These are phyloP conservation scores for Ophion costatus DNA, from an alignment of 2,888 invertebrate genomes.

Conservation along the genomic window DNA sequence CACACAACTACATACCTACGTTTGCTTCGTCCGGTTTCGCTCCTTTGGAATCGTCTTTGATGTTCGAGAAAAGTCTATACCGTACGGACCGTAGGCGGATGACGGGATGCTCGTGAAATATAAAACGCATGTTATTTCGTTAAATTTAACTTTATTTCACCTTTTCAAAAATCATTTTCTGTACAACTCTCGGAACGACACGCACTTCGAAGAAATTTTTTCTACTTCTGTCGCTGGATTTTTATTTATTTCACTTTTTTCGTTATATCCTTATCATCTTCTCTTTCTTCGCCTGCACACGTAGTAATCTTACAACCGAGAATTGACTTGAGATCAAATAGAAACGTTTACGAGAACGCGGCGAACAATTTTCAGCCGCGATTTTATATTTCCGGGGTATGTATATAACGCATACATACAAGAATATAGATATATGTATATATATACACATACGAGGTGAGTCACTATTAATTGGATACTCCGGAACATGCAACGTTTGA, in stretches of 20 bases:
- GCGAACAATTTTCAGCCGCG: constrained; percentile 44
- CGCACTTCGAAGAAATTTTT: constrained; percentile 38
- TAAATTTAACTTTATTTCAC: constrained; percentile 56
- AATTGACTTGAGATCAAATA: constrained; percentile 67
- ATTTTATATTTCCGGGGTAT: constrained; percentile 51
- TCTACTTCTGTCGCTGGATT: background rate
- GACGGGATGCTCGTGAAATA: background rate
- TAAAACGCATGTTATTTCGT: background rate
- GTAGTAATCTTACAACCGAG: constrained; percentile 62
- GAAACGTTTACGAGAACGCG: constrained; percentile 53
- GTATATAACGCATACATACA: constrained; percentile 46
- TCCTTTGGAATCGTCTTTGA: background rate
- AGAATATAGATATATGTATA: constrained; percentile 33
- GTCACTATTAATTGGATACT: background rate
- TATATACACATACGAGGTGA: constrained; percentile 25
- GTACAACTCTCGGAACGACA: constrained; percentile 61
- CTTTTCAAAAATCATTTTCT: constrained; percentile 49
- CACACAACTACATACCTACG: constrained; percentile 52
- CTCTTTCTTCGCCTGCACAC: constrained; percentile 19
- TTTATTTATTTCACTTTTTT: constrained; percentile 7
- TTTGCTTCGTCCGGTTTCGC: background rate
- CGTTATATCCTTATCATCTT: constrained; percentile 4
- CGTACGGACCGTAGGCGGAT: too few species aligned
- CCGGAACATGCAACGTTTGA: background rate
- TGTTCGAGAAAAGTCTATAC: too few species aligned